These are phyloP conservation scores for Hesperia comma DNA, from an alignment of 2,888 invertebrate species.

Conservation along the genomic window DNA sequence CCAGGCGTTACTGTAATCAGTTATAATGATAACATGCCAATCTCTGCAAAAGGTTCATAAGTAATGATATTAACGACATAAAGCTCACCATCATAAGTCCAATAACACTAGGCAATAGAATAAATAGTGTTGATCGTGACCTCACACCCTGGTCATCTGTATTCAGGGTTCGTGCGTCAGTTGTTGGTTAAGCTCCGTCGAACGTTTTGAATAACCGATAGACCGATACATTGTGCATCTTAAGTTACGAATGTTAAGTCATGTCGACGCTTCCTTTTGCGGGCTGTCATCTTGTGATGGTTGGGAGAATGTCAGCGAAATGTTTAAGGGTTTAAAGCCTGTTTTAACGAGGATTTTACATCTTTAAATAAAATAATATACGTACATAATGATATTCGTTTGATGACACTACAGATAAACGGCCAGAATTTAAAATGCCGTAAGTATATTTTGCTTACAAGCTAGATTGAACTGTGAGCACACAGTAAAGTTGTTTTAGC, in stretches of 20 bases:
- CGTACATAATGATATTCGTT: no score
- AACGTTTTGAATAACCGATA: conserved; percentile 53
- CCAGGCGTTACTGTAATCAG: no score
- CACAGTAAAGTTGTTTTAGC: no score
- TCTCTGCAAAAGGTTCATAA: no score
- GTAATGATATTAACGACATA: not conserved
- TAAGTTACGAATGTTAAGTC: conserved; percentile 42
- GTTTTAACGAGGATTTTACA: no score
- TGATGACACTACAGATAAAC: no score
- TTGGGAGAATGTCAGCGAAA: not conserved
- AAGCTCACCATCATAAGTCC: conserved; percentile 3
- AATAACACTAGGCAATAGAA: conserved; percentile 15
- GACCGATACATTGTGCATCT: conserved; percentile 60
- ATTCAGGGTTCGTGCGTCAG: conserved; percentile 53
- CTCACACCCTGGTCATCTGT: conserved; percentile 48
- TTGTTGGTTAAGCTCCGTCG: conserved; percentile 48
- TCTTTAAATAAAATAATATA: no score
- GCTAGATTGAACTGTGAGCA: no score
- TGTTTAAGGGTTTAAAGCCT: not conserved
- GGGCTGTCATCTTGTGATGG: not conserved
- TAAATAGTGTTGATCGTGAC: conserved; percentile 27
- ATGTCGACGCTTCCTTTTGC: conserved; percentile 26
- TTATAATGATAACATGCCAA: no score
- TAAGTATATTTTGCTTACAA: no score
- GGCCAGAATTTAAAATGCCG: no score